Base-by-base conservation (phyloP, 2,888 invertebrate species). In the Troilus luridus region DNA sequence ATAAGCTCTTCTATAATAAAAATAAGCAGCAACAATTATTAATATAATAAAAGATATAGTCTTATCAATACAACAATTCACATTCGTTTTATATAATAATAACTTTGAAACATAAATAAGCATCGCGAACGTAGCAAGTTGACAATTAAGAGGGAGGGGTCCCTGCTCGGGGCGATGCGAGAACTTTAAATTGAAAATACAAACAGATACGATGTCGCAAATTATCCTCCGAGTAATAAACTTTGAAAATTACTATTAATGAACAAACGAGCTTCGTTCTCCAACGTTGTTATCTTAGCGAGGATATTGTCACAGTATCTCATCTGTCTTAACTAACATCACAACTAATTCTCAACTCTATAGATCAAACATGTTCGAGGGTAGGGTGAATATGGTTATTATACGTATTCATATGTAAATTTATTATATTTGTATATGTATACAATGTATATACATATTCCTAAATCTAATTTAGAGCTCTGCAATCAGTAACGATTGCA, bases 121-220 rank as follows among this genome's bases (percentile, higher is more conserved):
- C 19, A 6, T 41, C 72, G 10, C 0, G 27, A 77, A 77, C 72
- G 19, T 41, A 9, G 72, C 17, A 41, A 77, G 72, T 41, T 77
- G 17, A 27, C 72, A 77, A 77, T 77, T 77, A 41, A 77, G 72
- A 77, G 72, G 41, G 19, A 27, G 17, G 6, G 72, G 19, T 17
- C 17, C 27, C 1, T 8, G 41, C 41, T 41, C 72, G 7, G 41
- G 27, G 27, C 27, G 41, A 14, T 27, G 41, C 41, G 72, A 17
- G 27, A 77, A 77, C 72, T 77, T 77, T 77, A 77, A 77, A 77
- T 77, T 77, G 72, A 77, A 77, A 77, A 77, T 77, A 77, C 41
- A 41, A 77, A 77, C 72, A 77, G 72, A 77, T 77, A 77, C 72
- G 27, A 77, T 77, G 72, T 77, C 72, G 19, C 72, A 41, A 77